Evolutionary conservation across 2,113 vertebrate species (phyloP), one percentile per base, ranked within the genome.

Genomic region (Chamaetylas fuelleborni): DNA sequence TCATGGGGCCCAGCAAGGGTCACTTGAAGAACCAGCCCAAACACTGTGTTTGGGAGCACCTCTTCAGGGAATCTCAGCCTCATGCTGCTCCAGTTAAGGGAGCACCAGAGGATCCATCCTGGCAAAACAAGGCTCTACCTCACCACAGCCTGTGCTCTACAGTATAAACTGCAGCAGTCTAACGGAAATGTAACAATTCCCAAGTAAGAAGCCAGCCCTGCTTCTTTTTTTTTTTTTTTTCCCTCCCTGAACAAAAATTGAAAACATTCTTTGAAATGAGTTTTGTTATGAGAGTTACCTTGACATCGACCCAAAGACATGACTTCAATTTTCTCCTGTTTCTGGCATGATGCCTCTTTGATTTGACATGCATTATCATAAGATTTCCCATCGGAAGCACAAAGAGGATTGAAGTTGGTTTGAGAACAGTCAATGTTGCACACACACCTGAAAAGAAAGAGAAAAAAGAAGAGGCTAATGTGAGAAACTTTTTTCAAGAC

Each of bases 331-430:
- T 99, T 99, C 97, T 99, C 99, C 97, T 99, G 99, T 98, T 99
- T 99, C 98, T 99, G 99, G 98, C 99, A 99, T 47, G 99, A 99
- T 8, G 99, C 99, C 98, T 99, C 99, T 98, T 99, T 99, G 98
- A 99, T 99, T 98, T 99, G 99, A 98, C 99, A 99, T 88, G 99
- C 99, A 98, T 99, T 99, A 98, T 99, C 99, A 92, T 99, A 99
- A 95, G 99, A 99, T 95, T 98, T 99, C 92, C 99, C 99, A 79
- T 99, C 99, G 24, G 99, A 99, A 97, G 99, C 99, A 92, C 99
- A 99, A 96, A 99, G 99, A 73, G 99, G 99, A 98, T 99, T 99
- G 98, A 99, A 99, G 98, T 99, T 99, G 98, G 99, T 99, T 97
- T 99, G 99, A 90, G 99, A 99, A 93, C 99, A 99, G 98, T 99